A percentile compares a stretch with the other conserved stretches of the same genome.
Evolutionary conservation across 2,113 vertebrate genomes (phyloP).

Genomic region (Dipodomys spectabilis): DNA sequence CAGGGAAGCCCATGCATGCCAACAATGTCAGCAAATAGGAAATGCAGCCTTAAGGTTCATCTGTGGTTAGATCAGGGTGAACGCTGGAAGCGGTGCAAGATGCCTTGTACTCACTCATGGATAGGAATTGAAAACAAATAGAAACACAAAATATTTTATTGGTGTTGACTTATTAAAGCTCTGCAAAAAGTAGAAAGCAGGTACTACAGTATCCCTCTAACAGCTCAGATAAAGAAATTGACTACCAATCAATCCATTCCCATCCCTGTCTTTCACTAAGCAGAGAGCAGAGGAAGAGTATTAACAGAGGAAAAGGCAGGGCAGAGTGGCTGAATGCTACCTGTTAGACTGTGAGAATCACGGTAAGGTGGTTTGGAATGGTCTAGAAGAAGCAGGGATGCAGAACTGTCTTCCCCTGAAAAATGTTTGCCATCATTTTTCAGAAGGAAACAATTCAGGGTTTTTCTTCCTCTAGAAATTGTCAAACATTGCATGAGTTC

Average conservation of each 20-base stretch:
- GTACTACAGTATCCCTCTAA: background rate
- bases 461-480: background rate
- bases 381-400: background rate
- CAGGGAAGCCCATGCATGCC: no score
- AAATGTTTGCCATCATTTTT: background rate
- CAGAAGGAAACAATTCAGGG: background rate
- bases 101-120: no score
- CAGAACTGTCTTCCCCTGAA: background rate
- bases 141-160: background rate
- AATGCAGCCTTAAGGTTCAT: no score
- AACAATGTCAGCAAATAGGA: no score
- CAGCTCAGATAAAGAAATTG: background rate
- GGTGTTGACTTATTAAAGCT: background rate
- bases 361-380: background rate
- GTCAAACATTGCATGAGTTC: background rate
- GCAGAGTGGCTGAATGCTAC: no score
- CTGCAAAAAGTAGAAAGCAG: background rate
- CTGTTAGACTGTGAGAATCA: no score
- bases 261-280: background rate
- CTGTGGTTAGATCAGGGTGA: no score
- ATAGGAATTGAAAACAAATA: background rate
- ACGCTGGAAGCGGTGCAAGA: no score
- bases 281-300: background rate
- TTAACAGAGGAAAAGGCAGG: no score
- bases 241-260: background rate